Evolutionary conservation across 2,888 invertebrate species (phyloP), one percentile per base, ranked within the genome.

Genomic region (Pandemis cinnamomeana): DNA sequence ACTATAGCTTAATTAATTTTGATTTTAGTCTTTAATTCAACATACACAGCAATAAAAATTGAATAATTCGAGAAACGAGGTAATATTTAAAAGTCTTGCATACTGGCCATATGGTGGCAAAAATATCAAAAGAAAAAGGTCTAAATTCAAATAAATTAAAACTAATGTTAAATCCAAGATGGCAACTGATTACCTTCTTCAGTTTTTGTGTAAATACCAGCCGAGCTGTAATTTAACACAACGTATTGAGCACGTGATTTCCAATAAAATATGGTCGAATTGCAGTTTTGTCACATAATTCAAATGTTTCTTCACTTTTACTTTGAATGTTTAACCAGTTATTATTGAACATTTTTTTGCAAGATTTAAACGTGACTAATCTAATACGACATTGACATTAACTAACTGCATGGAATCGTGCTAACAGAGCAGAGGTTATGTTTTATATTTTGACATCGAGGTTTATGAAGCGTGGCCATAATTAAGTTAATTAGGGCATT

Each of bases 381-480:
- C 27, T 36, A 36, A 36, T 2, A 36, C 11, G 10, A 48, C 51
- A 42, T 27, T 66, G 71, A 53, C 67, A 72, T 72, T 62, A 41
- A 36, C 7, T 27, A 36, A 70, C 51, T 66, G 11, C 11, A 27
- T 48, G 11, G 10, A 51, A 7, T 51, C 51, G n/a, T 13, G 6
- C n/a, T 5, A 6, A 51, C n/a, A 51, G 11, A 42, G 7, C 48
- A 64, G 67, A 74, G 74, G 74, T 74, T 74, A 70, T 71, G 67
- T 67, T 71, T 41, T 36, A 36, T 36, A 36, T 36, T 36, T 36
- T 36, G 44, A 13, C 44, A 42, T 7, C 27, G n/a, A 48, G 8
- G 36, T 61, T 10, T 55, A 41, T 13, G 20, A n/a, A 60, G 36
- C 70, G 73, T 69, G 64, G 73, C n/a, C 27, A 42, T 8, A 53